Evolutionary conservation across 2,888 invertebrate species (phyloP), one percentile per base, ranked within the genome.

Genomic region (Cheilosia impressa): DNA sequence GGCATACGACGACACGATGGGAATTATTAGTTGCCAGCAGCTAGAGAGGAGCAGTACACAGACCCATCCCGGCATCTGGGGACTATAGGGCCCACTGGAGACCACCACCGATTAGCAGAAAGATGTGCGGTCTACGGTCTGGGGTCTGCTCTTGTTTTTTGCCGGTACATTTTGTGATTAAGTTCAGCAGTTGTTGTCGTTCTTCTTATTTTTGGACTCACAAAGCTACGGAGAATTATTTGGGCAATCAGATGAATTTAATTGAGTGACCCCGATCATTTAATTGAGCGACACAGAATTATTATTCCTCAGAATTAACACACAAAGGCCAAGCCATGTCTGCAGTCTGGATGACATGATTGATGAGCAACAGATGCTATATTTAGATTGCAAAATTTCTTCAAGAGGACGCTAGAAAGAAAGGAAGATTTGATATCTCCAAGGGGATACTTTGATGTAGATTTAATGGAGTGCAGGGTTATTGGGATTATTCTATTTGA

Each of bases 191-290:
- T 38, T 38, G 57, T 81, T 72, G 75, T 76, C 50, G 52, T 27
- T 55, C 41, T 55, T 43, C 69, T 66, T 24, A 69, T 71, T 73
- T 72, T 78, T 19, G 63, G 50, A 47, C 27, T 57, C 19, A 24
- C 31, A 34, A 34, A 34, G 43, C 43, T 47, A 24, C 38, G 50
- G 27, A 27, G 52, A 71, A 85, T 85, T 85, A 85, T 72, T 81
- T 85, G 81, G 85, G 76, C 66, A 81, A 77, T 85, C 76, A 85
- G 76, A 85, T 58, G 81, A 52, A 72, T 77, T 85, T 81, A 85
- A 85, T 81, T 85, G 76, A 76, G 85, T 85, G 81, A 81, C 85
- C 84, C 80, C 84, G 80, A 71, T 76, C 81, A 72, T 81, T 77
- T 81, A 85, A 85, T 85, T 85, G 81, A 81, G 85, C 72, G 62